These are phyloP conservation scores for Carduelis carduelis DNA, from an alignment of 2,797 vertebrate genomes.

Conservation along the genomic window DNA sequence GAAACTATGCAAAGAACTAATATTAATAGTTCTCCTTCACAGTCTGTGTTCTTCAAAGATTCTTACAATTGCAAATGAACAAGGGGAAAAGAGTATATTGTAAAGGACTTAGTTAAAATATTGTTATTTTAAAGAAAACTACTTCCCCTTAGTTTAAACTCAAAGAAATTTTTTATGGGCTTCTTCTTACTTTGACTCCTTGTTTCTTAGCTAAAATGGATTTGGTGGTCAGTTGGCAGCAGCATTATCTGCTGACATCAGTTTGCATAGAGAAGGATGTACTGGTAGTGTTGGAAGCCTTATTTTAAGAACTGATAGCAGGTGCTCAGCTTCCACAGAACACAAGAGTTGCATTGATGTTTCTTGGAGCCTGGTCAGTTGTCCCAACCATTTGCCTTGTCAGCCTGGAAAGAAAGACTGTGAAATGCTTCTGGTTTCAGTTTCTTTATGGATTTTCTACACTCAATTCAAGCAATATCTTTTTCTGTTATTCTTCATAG, in stretches of 20 bases:
- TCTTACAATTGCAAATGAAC: neutral
- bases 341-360: neutral
- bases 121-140: neutral
- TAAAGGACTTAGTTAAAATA: neutral
- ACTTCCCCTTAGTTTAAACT: neutral
- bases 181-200: neutral
- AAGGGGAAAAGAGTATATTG: neutral
- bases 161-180: neutral
- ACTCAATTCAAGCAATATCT: neutral
- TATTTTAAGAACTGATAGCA: neutral
- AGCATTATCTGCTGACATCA: neutral
- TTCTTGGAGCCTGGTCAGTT: neutral
- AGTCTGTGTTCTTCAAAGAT: neutral
- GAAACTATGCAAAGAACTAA: neutral
- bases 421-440: neutral
- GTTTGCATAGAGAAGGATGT: neutral
- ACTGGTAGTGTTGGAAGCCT: neutral
- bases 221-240: neutral
- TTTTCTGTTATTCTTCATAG: neutral
- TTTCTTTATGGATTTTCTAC: neutral
- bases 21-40: neutral
- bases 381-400: neutral
- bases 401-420: neutral
- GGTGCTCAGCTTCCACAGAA: neutral
- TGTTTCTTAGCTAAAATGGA: neutral